These are phyloP conservation scores for Phasianus colchicus DNA, from an alignment of 2,113 vertebrate species.

Conservation along the genomic window DNA sequence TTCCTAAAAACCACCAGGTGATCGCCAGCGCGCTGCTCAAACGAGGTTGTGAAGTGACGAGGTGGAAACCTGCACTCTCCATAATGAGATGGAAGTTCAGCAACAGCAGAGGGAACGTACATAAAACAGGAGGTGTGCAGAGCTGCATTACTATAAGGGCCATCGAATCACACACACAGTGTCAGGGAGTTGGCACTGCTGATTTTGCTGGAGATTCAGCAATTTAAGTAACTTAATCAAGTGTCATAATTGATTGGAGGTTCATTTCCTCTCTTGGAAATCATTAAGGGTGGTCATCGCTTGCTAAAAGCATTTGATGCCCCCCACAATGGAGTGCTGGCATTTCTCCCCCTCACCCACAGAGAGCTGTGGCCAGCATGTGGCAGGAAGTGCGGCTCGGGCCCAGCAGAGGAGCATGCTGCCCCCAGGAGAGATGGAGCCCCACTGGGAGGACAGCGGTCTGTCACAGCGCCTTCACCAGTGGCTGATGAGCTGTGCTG, in stretches of 20 bases:
- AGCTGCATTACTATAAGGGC: neutral
- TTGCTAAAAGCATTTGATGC: slow-evolving; percentile 74
- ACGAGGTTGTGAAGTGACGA: neutral
- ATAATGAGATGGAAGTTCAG: neutral
- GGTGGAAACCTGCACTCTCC: rapidly evolving
- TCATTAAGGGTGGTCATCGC: slow-evolving; percentile 63
- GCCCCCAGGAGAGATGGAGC: slow-evolving; percentile 76
- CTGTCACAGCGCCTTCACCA: slow-evolving; percentile 68
- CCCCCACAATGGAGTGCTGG: slow-evolving; percentile 78
- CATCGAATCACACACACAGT: slow-evolving; percentile 11
- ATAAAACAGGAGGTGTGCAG: slow-evolving; percentile 15
- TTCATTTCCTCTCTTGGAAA: slow-evolving; percentile 79
- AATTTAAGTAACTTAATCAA: slow-evolving; percentile 75
- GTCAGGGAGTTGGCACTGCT: neutral
- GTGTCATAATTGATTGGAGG: slow-evolving; percentile 75
- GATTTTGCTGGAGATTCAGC: slow-evolving; percentile 71
- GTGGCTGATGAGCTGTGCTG: slow-evolving; percentile 80
- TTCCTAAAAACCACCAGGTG: neutral
- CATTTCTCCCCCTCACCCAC: slow-evolving; percentile 55
- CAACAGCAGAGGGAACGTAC: neutral
- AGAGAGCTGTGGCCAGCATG: slow-evolving; percentile 80
- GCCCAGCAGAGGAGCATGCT: slow-evolving; percentile 70
- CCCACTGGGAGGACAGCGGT: slow-evolving; percentile 72
- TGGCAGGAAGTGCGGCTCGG: slow-evolving; percentile 25
- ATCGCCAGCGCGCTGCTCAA: neutral